Evolutionary conservation across 2,113 vertebrate genomes (phyloP), one percentile per base, ranked within the genome.

Genomic region (Vanacampus margaritifer): DNA sequence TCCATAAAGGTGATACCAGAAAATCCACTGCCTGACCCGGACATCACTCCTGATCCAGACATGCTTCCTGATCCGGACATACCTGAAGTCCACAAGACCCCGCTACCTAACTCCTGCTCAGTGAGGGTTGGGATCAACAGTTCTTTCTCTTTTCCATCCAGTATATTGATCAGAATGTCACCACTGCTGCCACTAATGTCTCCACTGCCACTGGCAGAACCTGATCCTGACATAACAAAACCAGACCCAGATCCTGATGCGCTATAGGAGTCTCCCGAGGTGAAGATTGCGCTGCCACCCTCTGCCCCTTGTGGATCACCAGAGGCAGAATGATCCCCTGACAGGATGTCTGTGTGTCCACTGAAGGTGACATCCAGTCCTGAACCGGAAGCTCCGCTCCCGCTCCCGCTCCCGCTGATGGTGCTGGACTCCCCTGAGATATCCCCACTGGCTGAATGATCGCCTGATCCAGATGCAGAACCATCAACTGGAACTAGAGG

Each of bases 31-130:
- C 89, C 88, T 43, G 91, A 88, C 21, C 90, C 91, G 2, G 86
- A 88, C 54, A 73, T 26, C 13, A 24, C 50, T 69, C 68, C 78
- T 57, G 72, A 78, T 64, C 69, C 68, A 51, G 26, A 75, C 21
- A 72, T n/a, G 24, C 51, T 67, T 57, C 65, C 65, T 19, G 65
- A 56, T 37, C 53, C 65, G 16, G 65, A 67, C 65, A 67, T 71
- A 24, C 59, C 77, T 5, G 80, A 79, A 65, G 75, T 79, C 23
- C 67, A 72, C 24, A 68, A 37, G 3, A 16, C 50, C 8, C 71
- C 93, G 50, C 93, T 94, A n/a, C 91, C 91, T 17, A 85, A 32
- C 86, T 96, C 93, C 78, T 94, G 92, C 87, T 79, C 78, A 2
- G 69, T 91, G 21, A 13, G 8, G 70, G 82, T 72, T 0, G 78